Conservation (phyloP, 2,888 invertebrate species). For the Agrilus mali region DNA sequence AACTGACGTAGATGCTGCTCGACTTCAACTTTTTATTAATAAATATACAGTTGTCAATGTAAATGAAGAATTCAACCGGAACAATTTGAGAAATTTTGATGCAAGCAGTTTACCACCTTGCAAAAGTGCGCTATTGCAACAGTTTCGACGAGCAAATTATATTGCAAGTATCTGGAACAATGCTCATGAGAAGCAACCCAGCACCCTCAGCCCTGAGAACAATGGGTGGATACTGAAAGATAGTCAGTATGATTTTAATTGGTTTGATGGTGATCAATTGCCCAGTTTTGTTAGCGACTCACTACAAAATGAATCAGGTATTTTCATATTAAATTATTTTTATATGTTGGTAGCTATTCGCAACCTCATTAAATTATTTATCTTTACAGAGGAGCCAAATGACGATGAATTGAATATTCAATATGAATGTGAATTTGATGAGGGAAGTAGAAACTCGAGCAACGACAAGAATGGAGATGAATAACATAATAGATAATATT, state of each 20-base stretch:
- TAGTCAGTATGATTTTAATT: conserved; percentile 2
- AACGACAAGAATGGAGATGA: too few species aligned
- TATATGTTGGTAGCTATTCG: too few species aligned
- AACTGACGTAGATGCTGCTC: conserved; percentile 10
- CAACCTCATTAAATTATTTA: too few species aligned
- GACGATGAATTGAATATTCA: too few species aligned
- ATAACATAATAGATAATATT: too few species aligned
- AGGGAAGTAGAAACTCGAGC: too few species aligned
- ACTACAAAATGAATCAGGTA: neutral
- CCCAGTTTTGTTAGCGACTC: conserved; percentile 1
- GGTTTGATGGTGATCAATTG: conserved; percentile 6
- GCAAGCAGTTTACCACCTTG: conserved; percentile 5
- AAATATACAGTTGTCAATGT: conserved; percentile 5
- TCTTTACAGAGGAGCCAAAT: too few species aligned
- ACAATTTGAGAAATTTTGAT: conserved; percentile 6
- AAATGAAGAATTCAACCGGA: conserved; percentile 6
- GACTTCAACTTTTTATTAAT: conserved; percentile 8
- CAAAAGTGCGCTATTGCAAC: conserved; percentile 5
- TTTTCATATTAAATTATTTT: too few species aligned
- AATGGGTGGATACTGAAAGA: conserved; percentile 3
- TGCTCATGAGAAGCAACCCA: conserved; percentile 4
- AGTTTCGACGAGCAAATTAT: conserved; percentile 4
- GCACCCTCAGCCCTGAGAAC: conserved; percentile 1
- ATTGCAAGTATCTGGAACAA: conserved; percentile 5
- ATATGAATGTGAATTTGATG: too few species aligned